A percentile compares a stretch with the other conserved stretches of the same genome.
These are phyloP conservation scores for Bilobella aurantiaca DNA, from an alignment of 1,140 invertebrate species.

Conservation along the genomic window DNA sequence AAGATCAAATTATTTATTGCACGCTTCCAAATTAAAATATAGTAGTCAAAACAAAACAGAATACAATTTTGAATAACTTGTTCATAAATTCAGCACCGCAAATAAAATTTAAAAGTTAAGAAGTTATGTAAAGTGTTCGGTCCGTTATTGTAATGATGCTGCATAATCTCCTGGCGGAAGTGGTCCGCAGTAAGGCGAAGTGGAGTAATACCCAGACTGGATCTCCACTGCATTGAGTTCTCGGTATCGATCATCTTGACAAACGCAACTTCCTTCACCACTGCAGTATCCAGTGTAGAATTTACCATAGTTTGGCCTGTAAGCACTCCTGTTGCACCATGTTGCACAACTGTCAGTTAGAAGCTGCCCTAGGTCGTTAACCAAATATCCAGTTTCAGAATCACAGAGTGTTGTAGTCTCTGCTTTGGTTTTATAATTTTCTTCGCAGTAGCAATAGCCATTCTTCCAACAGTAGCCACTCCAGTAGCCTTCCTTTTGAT, in stretches of 20 bases:
- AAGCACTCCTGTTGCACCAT: neutral
- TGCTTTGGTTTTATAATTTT: neutral
- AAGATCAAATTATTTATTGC: too few species aligned
- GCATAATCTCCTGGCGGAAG: too few species aligned
- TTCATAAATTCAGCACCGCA: too few species aligned
- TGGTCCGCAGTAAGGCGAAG: neutral
- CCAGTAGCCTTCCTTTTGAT: neutral
- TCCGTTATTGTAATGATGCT: too few species aligned
- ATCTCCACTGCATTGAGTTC: neutral
- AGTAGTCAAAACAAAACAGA: too few species aligned
- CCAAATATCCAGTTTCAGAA: neutral
- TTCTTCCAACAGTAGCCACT: neutral
- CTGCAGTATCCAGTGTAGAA: neutral
- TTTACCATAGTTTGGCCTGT: neutral
- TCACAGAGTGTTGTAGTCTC: neutral
- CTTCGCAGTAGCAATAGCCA: neutral
- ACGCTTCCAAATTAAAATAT: too few species aligned
- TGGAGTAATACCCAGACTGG: neutral
- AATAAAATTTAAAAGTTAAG: too few species aligned
- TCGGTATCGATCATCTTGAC: neutral
- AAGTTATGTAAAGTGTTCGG: too few species aligned
- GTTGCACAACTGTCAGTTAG: neutral
- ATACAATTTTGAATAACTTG: too few species aligned
- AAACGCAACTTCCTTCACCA: neutral
- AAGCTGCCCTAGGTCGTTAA: neutral